Evolutionary conservation across 2,888 invertebrate genomes (phyloP).

Genomic region (Synergus japonicus): DNA sequence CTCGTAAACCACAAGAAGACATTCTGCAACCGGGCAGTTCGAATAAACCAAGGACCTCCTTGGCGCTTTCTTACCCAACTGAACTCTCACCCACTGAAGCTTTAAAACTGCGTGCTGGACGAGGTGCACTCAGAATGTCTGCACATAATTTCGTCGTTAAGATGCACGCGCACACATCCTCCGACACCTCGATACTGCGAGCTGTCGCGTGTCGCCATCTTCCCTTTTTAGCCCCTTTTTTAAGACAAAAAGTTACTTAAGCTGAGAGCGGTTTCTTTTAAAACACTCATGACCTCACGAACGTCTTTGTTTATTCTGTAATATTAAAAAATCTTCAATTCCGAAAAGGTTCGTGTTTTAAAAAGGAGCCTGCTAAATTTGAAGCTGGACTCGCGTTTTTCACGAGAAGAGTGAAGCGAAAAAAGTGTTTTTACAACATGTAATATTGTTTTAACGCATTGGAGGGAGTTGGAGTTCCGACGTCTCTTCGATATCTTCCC

Average conservation of each 20-base stretch:
- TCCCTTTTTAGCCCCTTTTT: constrained; percentile 20
- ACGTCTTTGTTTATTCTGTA: not conserved
- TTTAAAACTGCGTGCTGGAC: not conserved
- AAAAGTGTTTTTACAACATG: constrained; percentile 26
- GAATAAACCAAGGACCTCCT: constrained; percentile 45
- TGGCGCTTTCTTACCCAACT: constrained; percentile 50
- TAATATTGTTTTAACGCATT: constrained; percentile 16
- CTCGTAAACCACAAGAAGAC: constrained; percentile 70
- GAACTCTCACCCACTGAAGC: constrained; percentile 57
- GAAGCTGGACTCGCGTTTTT: not conserved
- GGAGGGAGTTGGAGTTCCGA: constrained; percentile 3
- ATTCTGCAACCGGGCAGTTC: constrained; percentile 52
- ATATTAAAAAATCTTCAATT: not conserved
- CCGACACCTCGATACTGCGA: not conserved
- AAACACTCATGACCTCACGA: not conserved
- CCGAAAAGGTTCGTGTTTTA: not conserved
- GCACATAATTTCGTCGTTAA: constrained; percentile 54
- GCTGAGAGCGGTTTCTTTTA: not conserved
- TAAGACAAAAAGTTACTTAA: not conserved
- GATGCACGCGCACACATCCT: constrained; percentile 32
- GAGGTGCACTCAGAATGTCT: constrained; percentile 5
- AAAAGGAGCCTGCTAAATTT: not conserved
- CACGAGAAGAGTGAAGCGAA: not conserved
- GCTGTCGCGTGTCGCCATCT: constrained; percentile 45
- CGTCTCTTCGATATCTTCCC: constrained; percentile 4